A percentile compares a stretch with the other conserved stretches of the same genome.
phyloP scores from a whole-genome alignment of 2,888 invertebrate genomes.

The Drosophila acutilabella region DNA sequence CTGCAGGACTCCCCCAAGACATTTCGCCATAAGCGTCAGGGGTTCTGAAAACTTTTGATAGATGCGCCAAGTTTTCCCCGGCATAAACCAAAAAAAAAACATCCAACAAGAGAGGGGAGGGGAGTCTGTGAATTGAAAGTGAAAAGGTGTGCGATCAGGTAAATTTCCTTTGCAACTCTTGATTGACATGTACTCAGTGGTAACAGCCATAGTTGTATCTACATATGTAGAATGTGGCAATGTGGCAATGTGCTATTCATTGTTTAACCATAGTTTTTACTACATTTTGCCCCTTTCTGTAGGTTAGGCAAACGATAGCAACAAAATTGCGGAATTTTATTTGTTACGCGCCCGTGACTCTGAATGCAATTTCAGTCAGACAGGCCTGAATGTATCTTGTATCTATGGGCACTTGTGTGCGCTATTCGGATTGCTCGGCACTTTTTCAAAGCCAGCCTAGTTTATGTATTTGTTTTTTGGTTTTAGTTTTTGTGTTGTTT shows the following conservation, averaged over 20 bases:
- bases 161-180: conserved; percentile 47
- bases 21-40: conserved; percentile 65
- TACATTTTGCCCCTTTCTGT: conserved; percentile 31
- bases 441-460: conserved; percentile 46
- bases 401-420: conserved; percentile 14
- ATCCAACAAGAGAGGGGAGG: not conserved
- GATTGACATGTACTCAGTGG: conserved; percentile 48
- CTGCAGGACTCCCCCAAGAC: conserved; percentile 47
- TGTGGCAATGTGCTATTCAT: conserved; percentile 12
- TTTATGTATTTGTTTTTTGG: conserved; percentile 49
- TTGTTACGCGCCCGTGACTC: conserved; percentile 71
- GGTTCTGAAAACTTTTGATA: conserved; percentile 68
- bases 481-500: not conserved
- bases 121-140: conserved; percentile 13
- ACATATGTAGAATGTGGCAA: conserved; percentile 1
- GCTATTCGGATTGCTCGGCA: conserved; percentile 53
- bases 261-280: conserved; percentile 17
- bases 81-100: not conserved
- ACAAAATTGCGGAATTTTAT: conserved; percentile 67
- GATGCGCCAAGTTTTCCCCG: conserved; percentile 55
- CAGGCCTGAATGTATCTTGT: conserved; percentile 17
- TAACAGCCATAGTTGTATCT: conserved; percentile 14
- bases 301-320: conserved; percentile 50
- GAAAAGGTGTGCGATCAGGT: conserved; percentile 40
- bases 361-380: conserved; percentile 65